phyloP scores from a whole-genome alignment of 2,113 vertebrate species.

The Hydrochoerus hydrochaeris region DNA sequence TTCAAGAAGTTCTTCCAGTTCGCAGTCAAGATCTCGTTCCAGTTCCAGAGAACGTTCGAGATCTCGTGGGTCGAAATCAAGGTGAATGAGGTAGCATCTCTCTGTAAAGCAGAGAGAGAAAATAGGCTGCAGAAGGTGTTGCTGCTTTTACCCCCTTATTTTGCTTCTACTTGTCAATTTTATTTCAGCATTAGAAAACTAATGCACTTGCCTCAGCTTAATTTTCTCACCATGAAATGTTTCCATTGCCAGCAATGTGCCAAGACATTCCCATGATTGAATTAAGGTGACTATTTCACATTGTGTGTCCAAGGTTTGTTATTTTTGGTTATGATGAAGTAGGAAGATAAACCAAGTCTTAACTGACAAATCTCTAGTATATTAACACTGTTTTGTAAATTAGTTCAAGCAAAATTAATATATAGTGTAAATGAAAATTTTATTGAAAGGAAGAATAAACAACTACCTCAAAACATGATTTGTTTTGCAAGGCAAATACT shows the following conservation, averaged over 20 bases:
- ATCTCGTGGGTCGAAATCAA: conserved; percentile 97
- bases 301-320: conserved; percentile 63
- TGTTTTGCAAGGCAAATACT: conserved; percentile 14
- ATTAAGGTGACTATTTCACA: conserved; percentile 58
- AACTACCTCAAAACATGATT: not conserved
- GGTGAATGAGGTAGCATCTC: conserved; percentile 99
- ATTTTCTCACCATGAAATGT: conserved; percentile 79
- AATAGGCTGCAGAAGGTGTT: conserved; percentile 78
- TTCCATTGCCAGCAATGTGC: conserved; percentile 74
- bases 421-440: not conserved
- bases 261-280: conserved; percentile 77
- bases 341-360: not conserved
- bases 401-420: not conserved
- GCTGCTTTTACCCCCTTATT: conserved; percentile 75
- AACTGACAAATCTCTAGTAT: not conserved
- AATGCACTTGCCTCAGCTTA: conserved; percentile 77
- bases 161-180: conserved; percentile 76
- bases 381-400: not conserved
- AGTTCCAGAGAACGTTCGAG: conserved; percentile 91
- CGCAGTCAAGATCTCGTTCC: conserved; percentile 97
- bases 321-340: conserved; percentile 10
- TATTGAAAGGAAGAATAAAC: not conserved
- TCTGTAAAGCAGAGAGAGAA: conserved; percentile 89
- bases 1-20: conserved; percentile 97
- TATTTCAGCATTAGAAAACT: conserved; percentile 76